Conservation (phyloP, 2,797 vertebrate genomes). For the Setipinna tenuifilis region DNA sequence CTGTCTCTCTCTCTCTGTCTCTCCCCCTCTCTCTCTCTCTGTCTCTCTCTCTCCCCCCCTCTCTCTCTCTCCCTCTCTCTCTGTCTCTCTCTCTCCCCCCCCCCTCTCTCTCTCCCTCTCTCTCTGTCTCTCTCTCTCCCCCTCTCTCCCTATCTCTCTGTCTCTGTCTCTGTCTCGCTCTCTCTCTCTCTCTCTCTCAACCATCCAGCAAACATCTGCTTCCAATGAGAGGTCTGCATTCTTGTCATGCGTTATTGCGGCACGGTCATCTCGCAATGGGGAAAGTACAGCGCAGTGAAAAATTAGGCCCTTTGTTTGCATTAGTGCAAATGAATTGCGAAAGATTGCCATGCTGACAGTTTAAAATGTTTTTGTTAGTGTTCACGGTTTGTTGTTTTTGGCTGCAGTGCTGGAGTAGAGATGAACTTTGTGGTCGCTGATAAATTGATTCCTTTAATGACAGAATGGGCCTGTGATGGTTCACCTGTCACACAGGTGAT, state of each 20-base stretch:
- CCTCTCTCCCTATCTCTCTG: no score
- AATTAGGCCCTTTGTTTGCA: no score
- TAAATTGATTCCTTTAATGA: background rate
- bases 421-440: background rate
- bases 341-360: background rate
- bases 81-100: background rate
- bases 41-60: background rate
- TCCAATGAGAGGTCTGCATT: background rate
- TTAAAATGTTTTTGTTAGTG: conserved; percentile 10
- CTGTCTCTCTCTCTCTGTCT: background rate
- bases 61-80: background rate
- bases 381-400: conserved; percentile 1
- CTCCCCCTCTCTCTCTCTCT: background rate
- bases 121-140: no score
- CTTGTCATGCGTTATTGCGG: no score
- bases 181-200: no score
- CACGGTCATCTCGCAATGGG: background rate
- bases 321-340: background rate
- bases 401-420: background rate
- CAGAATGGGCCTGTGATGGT: background rate
- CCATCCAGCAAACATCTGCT: background rate
- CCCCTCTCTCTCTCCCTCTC: no score
- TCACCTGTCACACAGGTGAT: background rate
- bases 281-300: background rate
- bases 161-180: no score